These are phyloP conservation scores for Danio tinwini DNA, from an alignment of 2,797 vertebrate genomes.

Conservation along the genomic window DNA sequence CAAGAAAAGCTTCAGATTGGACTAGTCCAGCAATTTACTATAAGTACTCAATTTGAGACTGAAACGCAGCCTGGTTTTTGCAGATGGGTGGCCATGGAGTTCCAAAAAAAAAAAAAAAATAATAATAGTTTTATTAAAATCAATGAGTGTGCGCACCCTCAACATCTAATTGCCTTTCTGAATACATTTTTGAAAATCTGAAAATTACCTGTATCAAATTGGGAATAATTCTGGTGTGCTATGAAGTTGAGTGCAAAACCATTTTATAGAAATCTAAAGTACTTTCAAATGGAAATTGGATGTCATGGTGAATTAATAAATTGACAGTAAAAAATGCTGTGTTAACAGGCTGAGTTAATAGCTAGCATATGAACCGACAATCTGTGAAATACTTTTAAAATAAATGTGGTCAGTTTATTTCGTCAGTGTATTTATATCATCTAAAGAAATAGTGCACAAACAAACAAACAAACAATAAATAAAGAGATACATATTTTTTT, in stretches of 20 bases:
- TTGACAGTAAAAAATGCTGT: not conserved
- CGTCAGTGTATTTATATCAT: not conserved
- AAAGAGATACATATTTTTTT: too few relatives aligned
- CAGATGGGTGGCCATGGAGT: conserved; percentile 13
- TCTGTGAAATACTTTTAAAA: not conserved
- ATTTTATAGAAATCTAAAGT: not conserved
- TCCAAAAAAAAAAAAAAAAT: not conserved
- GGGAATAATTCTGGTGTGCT: not conserved
- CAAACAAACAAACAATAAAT: too few relatives aligned
- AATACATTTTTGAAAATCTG: not conserved
- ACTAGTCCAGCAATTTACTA: conserved; percentile 61
- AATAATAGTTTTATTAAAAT: conserved; percentile 8
- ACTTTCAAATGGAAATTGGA: not conserved
- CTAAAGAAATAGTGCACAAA: not conserved
- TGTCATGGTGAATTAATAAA: not conserved
- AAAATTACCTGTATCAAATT: not conserved
- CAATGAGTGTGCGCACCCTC: not conserved
- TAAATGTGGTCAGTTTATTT: too few relatives aligned
- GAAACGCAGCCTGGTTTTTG: conserved; percentile 37
- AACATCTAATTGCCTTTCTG: conserved; percentile 12
- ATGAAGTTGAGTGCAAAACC: not conserved
- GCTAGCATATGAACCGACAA: not conserved
- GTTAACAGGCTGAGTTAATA: not conserved
- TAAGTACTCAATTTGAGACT: conserved; percentile 39
- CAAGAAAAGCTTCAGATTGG: conserved; percentile 61